Evolutionary conservation across 2,797 vertebrate species (phyloP), one percentile per base, ranked within the genome.

Genomic region (Hephaestus fuliginosus): DNA sequence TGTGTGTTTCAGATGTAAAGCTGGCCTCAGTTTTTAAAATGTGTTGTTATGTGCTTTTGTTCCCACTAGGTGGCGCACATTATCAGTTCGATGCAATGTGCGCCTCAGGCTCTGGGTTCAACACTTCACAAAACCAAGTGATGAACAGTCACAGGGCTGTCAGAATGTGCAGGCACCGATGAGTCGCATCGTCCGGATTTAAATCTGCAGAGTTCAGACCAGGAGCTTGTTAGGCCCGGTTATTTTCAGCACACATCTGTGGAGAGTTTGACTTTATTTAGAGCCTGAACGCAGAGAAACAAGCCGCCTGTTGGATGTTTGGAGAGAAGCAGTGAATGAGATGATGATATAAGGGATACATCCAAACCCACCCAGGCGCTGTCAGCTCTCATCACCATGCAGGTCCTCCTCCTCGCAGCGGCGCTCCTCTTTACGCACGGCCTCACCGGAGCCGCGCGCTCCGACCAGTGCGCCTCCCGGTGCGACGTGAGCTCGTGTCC

Each of bases 401-500:
- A 79, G 41, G 6, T 91, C 0, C 28, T 92, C 71, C 20, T 92
- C 5, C 66, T 92, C 1, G 80, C 78, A 1, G 72, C 58, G 1
- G 76, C 74, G 20, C 43, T 96, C 58, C 82, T 91, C 14, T 85
- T 95, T 71, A 57, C 87, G 84, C 85, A 86, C 82, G 3, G 84
- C 62, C 17, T 88, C 28, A 68, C 90, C 58, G 41, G 86, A 86
- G 87, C 93, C 25, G 85, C 30, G 68, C 92, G 89, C 78, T 7
- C 84, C 25, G 95, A 83, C 18, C 81, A 93, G 67, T 99, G 97
- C 81, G 93, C 96, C 3, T 80, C 92, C 36, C 95, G 95, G 82
- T 99, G 97, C 90, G 97, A 98, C 61, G 97, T 97, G 76, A 96
- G 95, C 76, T 93, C 88, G 52, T 99, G 97, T 85, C 97, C 96